Evolutionary conservation across 2,888 invertebrate species (phyloP).

Genomic region (Lasioglossum villosulum): DNA sequence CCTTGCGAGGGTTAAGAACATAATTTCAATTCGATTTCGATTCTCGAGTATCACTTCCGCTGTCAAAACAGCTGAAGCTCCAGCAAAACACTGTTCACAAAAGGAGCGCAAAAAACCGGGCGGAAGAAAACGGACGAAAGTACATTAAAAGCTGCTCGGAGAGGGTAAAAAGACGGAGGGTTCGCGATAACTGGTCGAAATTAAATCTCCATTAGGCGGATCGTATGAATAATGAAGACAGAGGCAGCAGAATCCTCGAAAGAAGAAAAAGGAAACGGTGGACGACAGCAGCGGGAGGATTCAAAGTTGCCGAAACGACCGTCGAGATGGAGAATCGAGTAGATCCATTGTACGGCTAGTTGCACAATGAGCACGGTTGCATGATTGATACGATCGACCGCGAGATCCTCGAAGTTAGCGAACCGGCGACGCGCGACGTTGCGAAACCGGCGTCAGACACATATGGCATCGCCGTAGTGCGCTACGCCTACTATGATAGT

Average conservation of each 20-base stretch:
- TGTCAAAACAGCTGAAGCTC: background rate
- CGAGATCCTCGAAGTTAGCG: conserved; percentile 36
- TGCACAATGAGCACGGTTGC: conserved; percentile 67
- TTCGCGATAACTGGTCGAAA: conserved; percentile 71
- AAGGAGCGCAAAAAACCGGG: background rate
- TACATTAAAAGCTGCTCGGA: conserved; percentile 6
- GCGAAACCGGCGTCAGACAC: conserved; percentile 55
- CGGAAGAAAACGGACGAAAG: background rate
- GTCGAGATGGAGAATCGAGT: conserved; percentile 61
- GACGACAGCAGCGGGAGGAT: background rate
- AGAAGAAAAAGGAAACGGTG: conserved; percentile 25
- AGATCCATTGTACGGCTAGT: conserved; percentile 67
- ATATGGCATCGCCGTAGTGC: conserved; percentile 15
- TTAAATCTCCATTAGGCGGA: conserved; percentile 78
- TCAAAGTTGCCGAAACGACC: conserved; percentile 28
- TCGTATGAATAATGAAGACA: conserved; percentile 76
- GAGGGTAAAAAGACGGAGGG: conserved; percentile 37
- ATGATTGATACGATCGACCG: conserved; percentile 67
- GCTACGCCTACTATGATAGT: conserved; percentile 31
- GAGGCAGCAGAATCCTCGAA: conserved; percentile 53
- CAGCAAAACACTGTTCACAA: background rate
- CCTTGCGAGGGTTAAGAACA: background rate
- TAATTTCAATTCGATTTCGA: background rate
- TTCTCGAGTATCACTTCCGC: background rate
- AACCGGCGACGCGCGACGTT: conserved; percentile 34